Percentiles rank a stretch among this genome's conserved stretches.
These are phyloP conservation scores for Eublepharis macularius DNA, from an alignment of 2,113 vertebrate species.

Conservation along the genomic window DNA sequence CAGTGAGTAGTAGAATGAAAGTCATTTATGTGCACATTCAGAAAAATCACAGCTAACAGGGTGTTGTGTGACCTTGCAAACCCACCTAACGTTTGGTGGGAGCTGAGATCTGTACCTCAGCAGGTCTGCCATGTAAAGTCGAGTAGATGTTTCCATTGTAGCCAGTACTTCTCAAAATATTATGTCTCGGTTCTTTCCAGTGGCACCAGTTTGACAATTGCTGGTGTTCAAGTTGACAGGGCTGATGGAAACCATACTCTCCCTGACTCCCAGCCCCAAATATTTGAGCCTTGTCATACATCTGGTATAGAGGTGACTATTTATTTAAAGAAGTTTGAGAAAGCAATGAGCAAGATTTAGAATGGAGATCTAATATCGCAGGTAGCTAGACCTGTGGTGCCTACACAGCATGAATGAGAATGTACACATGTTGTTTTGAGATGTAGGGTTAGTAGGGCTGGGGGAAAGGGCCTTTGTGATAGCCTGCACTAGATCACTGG, in stretches of 20 bases:
- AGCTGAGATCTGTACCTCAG: not conserved
- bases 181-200: constrained; percentile 15
- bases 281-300: not conserved
- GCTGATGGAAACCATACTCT: constrained; percentile 22
- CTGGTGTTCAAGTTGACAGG: not conserved
- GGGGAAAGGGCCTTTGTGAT: not conserved
- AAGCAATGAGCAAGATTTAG: constrained; percentile 1
- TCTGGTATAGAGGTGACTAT: not conserved
- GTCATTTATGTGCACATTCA: not conserved
- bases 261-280: not conserved
- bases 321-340: constrained; percentile 15
- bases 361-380: not conserved
- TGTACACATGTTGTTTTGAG: not conserved
- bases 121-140: not conserved
- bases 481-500: not conserved
- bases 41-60: not conserved
- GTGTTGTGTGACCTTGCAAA: not conserved
- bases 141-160: constrained; percentile 24
- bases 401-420: not conserved
- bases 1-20: too few species aligned
- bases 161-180: not conserved
- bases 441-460: too few species aligned
- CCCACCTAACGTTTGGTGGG: not conserved
- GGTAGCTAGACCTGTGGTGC: not conserved
- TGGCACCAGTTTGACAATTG: constrained; percentile 26